Base-by-base conservation (phyloP, 2,888 invertebrate species). In the Caenorhabditis becei region DNA sequence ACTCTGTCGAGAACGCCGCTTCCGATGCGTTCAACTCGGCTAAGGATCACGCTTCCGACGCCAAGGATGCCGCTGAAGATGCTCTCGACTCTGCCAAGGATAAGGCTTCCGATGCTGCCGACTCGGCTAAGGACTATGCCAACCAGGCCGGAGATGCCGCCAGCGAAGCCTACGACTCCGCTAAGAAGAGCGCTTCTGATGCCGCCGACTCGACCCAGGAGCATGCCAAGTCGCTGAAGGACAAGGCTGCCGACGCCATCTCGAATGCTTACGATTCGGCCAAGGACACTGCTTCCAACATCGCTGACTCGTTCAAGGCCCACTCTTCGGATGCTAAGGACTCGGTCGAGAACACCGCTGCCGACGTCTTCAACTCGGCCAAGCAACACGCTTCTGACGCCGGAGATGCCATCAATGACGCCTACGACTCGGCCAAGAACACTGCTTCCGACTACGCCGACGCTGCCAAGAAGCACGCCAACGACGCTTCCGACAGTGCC, bases 1-100 rank as follows among this genome's bases (percentile, higher is more conserved):
- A 77, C n/a, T 26, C 41, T n/a, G 54, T 67, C n/a, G 67, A 71
- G 61, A 71, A 71, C 70, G 62, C 61, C 24, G 51, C 70, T 20
- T 47, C 70, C 26, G 70, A 70, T 20, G 61, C 53, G n/a, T 70
- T 51, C 70, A 70, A 70, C 61, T 41, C 59, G 11, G 51, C 51
- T 18, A 71, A 71, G 70, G 14, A 71, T 41, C 49, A 70, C 37
- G 70, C 70, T 37, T 56, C 70, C 14, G 59, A 70, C 23, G 59
- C 59, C 18, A n/a, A 28, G 20, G 53, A 71, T 14, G 35, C 35
- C n/a, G 14, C 35, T 14, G 28, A 58, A 20, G 51, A 49, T 32
- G 47, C 53, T 24, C 53, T 35, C 53, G 66, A 75, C 14, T 56
- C 51, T 16, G 59, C 66, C 41, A 75, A 75, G 66, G 59, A 75